phyloP scores from a whole-genome alignment of 2,888 invertebrate genomes.

The Parnassius orleans region DNA sequence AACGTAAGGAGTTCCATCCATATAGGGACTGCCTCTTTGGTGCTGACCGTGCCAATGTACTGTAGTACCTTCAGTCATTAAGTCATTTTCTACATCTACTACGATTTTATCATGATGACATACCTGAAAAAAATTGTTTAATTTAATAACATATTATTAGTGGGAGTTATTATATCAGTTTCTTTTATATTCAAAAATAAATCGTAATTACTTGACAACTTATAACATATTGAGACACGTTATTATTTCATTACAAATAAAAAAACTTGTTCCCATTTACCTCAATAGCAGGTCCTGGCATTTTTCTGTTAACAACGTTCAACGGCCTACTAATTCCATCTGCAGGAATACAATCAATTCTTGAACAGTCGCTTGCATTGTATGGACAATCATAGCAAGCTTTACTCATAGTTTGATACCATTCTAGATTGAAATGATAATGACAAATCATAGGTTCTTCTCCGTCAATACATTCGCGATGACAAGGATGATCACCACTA shows the following conservation, averaged over 20 bases:
- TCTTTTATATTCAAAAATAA: too few relatives aligned
- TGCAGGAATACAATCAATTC: conserved; percentile 90
- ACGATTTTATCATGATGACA: conserved; percentile 92
- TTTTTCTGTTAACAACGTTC: conserved; percentile 90
- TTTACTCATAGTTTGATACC: conserved; percentile 92
- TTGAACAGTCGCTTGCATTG: conserved; percentile 86
- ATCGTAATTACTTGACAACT: too few relatives aligned
- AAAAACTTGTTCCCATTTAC: conserved; percentile 58
- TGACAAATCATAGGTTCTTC: conserved; percentile 84
- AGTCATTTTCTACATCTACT: conserved; percentile 90
- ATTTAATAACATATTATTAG: too few relatives aligned
- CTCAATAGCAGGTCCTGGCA: conserved; percentile 93
- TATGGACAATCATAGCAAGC: conserved; percentile 92
- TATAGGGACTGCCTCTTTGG: conserved; percentile 88
- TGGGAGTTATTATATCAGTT: too few relatives aligned
- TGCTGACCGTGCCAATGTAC: conserved; percentile 97
- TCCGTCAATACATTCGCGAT: conserved; percentile 82
- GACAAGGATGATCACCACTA: conserved; percentile 81
- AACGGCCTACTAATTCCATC: conserved; percentile 90
- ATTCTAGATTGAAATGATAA: conserved; percentile 88
- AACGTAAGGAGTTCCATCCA: conserved; percentile 93
- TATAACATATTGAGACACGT: too few relatives aligned
- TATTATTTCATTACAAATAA: too few relatives aligned
- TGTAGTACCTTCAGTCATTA: conserved; percentile 90
- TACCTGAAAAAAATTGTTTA: conserved; percentile 77